phyloP scores from a whole-genome alignment of 1,140 invertebrate genomes.

The Diploscapter pachys region DNA sequence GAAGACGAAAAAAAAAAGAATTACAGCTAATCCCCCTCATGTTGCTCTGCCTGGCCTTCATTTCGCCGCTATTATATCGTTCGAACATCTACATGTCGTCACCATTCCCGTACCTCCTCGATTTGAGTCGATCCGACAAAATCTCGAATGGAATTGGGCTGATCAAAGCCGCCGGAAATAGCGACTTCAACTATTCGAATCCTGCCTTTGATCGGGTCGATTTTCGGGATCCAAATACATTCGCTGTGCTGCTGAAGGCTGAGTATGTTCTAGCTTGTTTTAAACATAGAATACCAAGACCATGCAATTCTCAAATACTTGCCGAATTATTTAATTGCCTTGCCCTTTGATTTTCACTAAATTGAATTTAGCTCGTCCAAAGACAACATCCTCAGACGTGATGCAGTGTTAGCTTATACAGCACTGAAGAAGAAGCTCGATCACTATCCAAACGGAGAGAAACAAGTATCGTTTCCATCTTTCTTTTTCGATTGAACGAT shows the following conservation, averaged over 20 bases:
- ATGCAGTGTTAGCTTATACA: conserved; percentile 30
- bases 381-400: conserved; percentile 26
- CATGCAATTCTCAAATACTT: background rate
- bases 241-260: conserved; percentile 27
- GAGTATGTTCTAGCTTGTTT: conserved; percentile 2
- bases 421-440: conserved; percentile 31
- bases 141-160: conserved; percentile 21
- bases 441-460: conserved; percentile 19
- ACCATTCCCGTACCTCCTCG: conserved; percentile 20
- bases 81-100: conserved; percentile 7
- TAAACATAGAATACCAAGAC: background rate
- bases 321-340: background rate
- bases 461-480: conserved; percentile 11
- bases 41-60: conserved; percentile 9
- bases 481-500: background rate
- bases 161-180: background rate
- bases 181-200: conserved; percentile 27
- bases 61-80: background rate
- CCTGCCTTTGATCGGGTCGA: conserved; percentile 23
- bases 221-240: conserved; percentile 16
- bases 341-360: background rate
- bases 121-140: conserved; percentile 2
- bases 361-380: conserved; percentile 5
- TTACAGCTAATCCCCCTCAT: conserved; percentile 9
- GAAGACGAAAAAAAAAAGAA: background rate